Evolutionary conservation across 2,113 vertebrate species (phyloP), one percentile per base, ranked within the genome.

Genomic region (Ellobius talpinus): DNA sequence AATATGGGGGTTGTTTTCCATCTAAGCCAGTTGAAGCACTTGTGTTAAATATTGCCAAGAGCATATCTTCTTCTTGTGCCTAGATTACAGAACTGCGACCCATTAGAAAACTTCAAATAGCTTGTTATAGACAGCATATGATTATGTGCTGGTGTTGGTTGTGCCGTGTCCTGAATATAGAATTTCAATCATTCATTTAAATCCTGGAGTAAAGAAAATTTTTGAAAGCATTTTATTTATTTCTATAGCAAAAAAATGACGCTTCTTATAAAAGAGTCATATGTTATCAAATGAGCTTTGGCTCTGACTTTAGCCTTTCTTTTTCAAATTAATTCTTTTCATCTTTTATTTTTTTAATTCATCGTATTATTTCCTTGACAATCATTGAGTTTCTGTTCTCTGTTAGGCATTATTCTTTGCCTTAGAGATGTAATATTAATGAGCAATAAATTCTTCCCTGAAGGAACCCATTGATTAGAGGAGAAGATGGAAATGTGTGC

Each of bases 101-200:
- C 90, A 77, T 97, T 98, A 98, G 97, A 98, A 97, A 96, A 97
- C 93, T 98, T 98, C 95, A 98, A 98, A 97, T 96, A 85, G 94
- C 74, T 98, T 97, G 97, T 96, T 96, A 96, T 88, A 95, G 78
- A 96, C 98, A 98, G 97, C 78, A 82, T 98, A 97, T 98, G 95
- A 68, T 96, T 98, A 98, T 97, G 93, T 24, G 36, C 97, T 97
- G 95, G 95, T 96, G 68, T 97, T 98, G 97, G 13, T 95, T 97
- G 72, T 98, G 97, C 97, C 96, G 74, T 96, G 96, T 98, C 98
- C 98, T 98, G 98, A 98, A 98, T 98, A 97, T 97, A 96, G 97
- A 94, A 98, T 98, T 98, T 97, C 97, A 97, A 10, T 97, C 26
- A 0, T 95, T 97, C 76, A 50, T 97, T 98, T 97, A 96, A 98